Evolutionary conservation across 2,797 vertebrate species (phyloP), one percentile per base, ranked within the genome.

Genomic region (Apodemus agrarius): DNA sequence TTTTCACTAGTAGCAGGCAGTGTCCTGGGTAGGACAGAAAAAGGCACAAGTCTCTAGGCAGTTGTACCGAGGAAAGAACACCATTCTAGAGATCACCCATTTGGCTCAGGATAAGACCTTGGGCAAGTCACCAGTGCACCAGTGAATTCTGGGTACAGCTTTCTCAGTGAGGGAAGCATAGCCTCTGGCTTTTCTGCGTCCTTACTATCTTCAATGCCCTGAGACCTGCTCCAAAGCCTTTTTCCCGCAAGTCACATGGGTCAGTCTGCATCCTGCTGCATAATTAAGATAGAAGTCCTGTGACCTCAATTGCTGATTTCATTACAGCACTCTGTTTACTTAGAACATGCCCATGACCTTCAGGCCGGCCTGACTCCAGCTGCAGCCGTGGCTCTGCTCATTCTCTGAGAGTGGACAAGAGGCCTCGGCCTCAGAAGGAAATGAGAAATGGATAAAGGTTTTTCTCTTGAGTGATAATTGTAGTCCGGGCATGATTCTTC

Each of bases 261-360:
- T 85, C 93, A 80, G 40, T 84, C 43, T 89, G 22, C 52, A 86
- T 92, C 95, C 92, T 94, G 89, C 92, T 89, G 37, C 52, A 22
- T 63, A 92, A 89, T 12, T 90, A 74, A 93, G 21, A 97, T 72
- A 96, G 65, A 93, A 95, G 65, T 76, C n/a, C 67, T 61, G 85
- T 92, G 94, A 93, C 63, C 75, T 61, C 85, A 2, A 31, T 57
- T 81, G 57, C 82, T 86, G 67, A 87, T 40, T 90, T 93, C 92
- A 89, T 80, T 37, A 80, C 82, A 93, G 24, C 74, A 57, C 74
- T 95, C 65, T 95, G 96, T 97, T 98, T 97, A 95, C 93, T 95
- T 95, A 93, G 65, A 84, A 31, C 54, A 16, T 82, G 96, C 65
- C 89, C 91, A 87, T 0, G 2, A 93, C 95, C 90, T 93, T 94